These are phyloP conservation scores for Nycteola revayana DNA, from an alignment of 2,888 invertebrate genomes.

Conservation along the genomic window DNA sequence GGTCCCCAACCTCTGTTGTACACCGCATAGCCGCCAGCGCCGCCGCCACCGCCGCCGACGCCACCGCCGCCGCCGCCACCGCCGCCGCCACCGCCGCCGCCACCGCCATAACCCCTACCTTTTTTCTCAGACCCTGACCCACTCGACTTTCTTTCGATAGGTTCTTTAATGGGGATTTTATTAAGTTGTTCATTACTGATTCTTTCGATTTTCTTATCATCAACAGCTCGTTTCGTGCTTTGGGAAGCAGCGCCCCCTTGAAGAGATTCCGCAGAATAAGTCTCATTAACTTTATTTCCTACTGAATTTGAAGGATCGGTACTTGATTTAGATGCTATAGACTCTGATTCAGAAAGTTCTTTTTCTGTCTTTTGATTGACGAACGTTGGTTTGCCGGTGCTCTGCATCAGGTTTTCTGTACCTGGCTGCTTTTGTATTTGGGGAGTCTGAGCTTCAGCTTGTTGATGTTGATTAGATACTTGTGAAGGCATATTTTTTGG, in stretches of 20 bases:
- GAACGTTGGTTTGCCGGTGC: conserved; percentile 48
- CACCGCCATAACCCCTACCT: conserved; percentile 69
- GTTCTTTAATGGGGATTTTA: conserved; percentile 72
- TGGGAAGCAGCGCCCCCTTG: conserved; percentile 44
- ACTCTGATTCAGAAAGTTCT: conserved; percentile 63
- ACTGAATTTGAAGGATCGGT: conserved; percentile 47
- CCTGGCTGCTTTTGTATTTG: conserved; percentile 50
- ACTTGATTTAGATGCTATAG: conserved; percentile 56
- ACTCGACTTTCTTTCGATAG: conserved; percentile 71
- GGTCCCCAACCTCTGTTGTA: conserved; percentile 77
- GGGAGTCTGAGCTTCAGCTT: conserved; percentile 38
- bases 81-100: conserved; percentile 58
- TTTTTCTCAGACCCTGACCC: conserved; percentile 77
- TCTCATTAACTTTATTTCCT: conserved; percentile 48
- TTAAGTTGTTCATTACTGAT: conserved; percentile 65
- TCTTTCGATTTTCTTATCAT: conserved; percentile 63
- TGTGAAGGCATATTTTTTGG: conserved; percentile 36
- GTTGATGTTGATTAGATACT: conserved; percentile 38
- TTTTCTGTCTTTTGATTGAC: conserved; percentile 60
- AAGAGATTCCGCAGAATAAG: conserved; percentile 49
- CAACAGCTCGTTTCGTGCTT: conserved; percentile 51
- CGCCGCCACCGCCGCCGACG: no score
- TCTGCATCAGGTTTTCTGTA: conserved; percentile 45
- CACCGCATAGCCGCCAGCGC: conserved; percentile 59
- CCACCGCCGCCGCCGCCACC: conserved; percentile 67